These are phyloP conservation scores for Cephalopholis sonnerati DNA, from an alignment of 2,113 vertebrate species.

Conservation along the genomic window DNA sequence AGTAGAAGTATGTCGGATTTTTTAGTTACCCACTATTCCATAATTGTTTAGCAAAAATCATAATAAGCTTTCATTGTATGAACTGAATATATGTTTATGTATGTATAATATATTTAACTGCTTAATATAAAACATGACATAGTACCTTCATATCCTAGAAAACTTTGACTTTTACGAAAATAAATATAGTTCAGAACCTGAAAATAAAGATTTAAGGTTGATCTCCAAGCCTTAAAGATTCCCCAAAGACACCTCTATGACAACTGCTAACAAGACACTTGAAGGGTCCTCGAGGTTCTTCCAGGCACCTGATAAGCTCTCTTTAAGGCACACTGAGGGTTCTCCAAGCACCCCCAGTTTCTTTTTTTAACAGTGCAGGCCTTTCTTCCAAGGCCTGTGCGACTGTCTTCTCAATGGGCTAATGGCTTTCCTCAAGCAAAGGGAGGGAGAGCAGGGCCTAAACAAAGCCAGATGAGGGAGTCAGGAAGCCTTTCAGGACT, in stretches of 20 bases:
- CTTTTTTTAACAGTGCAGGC: slow-evolving; percentile 37
- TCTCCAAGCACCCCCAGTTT: slow-evolving; percentile 14
- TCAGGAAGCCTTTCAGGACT: slow-evolving; percentile 89
- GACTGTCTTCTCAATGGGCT: slow-evolving; percentile 83
- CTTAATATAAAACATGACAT: neutral
- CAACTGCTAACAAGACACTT: neutral
- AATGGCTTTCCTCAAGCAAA: slow-evolving; percentile 85
- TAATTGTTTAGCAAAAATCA: neutral
- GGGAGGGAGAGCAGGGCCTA: slow-evolving; percentile 75
- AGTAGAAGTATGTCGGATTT: neutral
- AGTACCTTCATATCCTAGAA: neutral
- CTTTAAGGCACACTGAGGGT: slow-evolving; percentile 27
- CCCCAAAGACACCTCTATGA: neutral
- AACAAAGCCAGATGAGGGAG: slow-evolving; percentile 87
- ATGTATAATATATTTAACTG: neutral
- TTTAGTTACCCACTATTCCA: neutral
- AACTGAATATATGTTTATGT: neutral
- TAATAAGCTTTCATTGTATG: neutral
- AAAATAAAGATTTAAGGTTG: neutral
- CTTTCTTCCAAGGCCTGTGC: slow-evolving; percentile 62
- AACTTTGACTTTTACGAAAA: neutral
- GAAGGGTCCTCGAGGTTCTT: neutral
- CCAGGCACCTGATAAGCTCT: slow-evolving; percentile 18
- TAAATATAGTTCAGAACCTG: neutral
- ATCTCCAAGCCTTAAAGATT: neutral